Conservation (phyloP, 1,140 invertebrate genomes). For the Melitaea cinxia region DNA sequence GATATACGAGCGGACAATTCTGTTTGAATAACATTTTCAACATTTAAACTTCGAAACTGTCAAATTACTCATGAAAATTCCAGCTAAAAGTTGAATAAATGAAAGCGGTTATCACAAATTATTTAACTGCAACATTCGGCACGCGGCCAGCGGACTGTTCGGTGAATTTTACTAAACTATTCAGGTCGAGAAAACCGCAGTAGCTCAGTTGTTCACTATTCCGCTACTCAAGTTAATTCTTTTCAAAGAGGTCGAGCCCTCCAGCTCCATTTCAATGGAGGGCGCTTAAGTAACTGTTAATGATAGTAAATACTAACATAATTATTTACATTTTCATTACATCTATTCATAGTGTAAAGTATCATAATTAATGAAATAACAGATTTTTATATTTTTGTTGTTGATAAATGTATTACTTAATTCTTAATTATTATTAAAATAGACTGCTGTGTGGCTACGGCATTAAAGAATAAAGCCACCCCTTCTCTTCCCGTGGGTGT, state of each 20-base stretch:
- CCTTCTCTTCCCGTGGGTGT: too few species aligned
- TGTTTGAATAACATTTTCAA: conserved; percentile 35
- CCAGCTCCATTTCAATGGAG: not conserved
- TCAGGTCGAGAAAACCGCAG: conserved; percentile 74
- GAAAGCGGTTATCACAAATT: conserved; percentile 76
- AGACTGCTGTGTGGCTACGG: too few species aligned
- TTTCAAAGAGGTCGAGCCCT: not conserved
- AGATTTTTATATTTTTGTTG: too few species aligned
- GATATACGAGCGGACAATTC: conserved; percentile 41
- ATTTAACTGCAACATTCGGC: conserved; percentile 77
- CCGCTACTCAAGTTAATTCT: not conserved
- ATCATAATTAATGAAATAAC: too few species aligned
- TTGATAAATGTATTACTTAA: too few species aligned
- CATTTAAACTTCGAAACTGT: conserved; percentile 43
- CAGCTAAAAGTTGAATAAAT: conserved; percentile 69
- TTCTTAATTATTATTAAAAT: too few species aligned
- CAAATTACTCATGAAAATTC: conserved; percentile 58
- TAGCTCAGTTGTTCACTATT: conserved; percentile 62
- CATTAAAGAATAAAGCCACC: too few species aligned
- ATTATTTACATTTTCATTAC: not conserved
- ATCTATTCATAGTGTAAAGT: too few species aligned
- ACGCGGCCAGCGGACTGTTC: conserved; percentile 65
- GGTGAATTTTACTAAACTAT: conserved; percentile 73
- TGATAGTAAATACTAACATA: not conserved
- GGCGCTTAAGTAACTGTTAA: not conserved